Percentiles rank a stretch among this genome's conserved stretches.
phyloP scores from a whole-genome alignment of 1,140 invertebrate species.

The Uloborus diversus region DNA sequence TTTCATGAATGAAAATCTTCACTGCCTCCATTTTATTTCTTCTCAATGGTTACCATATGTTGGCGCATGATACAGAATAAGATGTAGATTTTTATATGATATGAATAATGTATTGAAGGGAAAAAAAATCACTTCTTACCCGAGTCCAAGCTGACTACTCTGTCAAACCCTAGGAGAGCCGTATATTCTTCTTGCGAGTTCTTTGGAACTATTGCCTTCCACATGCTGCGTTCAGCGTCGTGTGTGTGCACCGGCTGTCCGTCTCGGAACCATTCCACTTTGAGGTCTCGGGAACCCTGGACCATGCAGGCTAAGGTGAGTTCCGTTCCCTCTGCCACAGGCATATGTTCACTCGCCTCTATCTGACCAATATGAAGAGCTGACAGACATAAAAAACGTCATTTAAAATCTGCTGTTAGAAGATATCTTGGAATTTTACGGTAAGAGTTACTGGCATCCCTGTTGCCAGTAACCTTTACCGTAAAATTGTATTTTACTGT shows the following conservation, averaged over 20 bases:
- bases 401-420: too few species aligned
- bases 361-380: slow-evolving; percentile 44
- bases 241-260: slow-evolving; percentile 37
- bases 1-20: too few species aligned
- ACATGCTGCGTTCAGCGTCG: slow-evolving; percentile 42
- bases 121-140: slow-evolving; percentile 26
- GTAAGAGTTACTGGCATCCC: too few species aligned
- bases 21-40: too few species aligned
- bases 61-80: too few species aligned
- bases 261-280: slow-evolving; percentile 57
- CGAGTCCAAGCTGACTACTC: slow-evolving; percentile 35
- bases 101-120: background rate
- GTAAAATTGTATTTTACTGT: too few species aligned
- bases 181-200: slow-evolving; percentile 56
- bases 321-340: slow-evolving; percentile 48
- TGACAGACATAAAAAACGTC: slow-evolving; percentile 6
- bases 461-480: too few species aligned
- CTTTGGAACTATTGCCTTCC: slow-evolving; percentile 53
- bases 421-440: too few species aligned
- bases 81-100: too few species aligned
- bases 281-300: slow-evolving; percentile 38
- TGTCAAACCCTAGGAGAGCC: slow-evolving; percentile 50
- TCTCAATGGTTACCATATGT: too few species aligned
- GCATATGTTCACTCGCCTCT: slow-evolving; percentile 47
- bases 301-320: slow-evolving; percentile 56